Conservation (phyloP, 2,113 vertebrate genomes). For the Salvelinus alpinus region DNA sequence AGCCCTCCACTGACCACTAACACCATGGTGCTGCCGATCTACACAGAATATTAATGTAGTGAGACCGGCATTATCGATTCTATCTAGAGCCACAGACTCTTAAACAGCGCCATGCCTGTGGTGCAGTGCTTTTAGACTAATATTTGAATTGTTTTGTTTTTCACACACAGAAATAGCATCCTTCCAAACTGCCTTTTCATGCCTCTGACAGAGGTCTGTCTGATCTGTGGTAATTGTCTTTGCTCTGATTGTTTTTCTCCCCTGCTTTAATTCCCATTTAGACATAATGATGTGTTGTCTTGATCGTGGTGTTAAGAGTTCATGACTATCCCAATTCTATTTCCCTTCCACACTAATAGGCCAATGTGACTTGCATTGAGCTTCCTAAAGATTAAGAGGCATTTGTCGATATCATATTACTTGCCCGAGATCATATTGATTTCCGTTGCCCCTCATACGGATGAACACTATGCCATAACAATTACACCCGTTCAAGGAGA, state of each 20-base stretch:
- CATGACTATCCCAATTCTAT: neutral
- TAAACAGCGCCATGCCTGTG: neutral
- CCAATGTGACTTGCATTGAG: neutral
- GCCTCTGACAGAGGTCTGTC: neutral
- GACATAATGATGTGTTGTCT: neutral
- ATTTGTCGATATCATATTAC: neutral
- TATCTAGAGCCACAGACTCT: conserved; percentile 8
- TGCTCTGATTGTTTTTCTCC: neutral
- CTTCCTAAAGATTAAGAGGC: neutral
- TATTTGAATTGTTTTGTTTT: neutral
- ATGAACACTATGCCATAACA: neutral
- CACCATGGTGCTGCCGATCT: conserved; percentile 30
- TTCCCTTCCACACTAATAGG: neutral
- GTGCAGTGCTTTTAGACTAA: neutral
- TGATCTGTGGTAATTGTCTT: neutral
- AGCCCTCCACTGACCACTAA: conserved; percentile 40
- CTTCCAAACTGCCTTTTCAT: neutral
- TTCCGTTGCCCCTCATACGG: neutral
- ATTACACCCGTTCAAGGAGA: neutral
- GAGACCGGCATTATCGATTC: conserved; percentile 30
- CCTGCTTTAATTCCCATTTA: neutral
- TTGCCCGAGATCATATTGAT: neutral
- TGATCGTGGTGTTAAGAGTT: neutral
- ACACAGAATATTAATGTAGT: conserved; percentile 56
- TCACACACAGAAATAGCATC: conserved; percentile 1